A percentile compares a stretch with the other conserved stretches of the same genome.
Conservation (phyloP, 2,113 vertebrate genomes). For the Istiophorus platypterus region DNA sequence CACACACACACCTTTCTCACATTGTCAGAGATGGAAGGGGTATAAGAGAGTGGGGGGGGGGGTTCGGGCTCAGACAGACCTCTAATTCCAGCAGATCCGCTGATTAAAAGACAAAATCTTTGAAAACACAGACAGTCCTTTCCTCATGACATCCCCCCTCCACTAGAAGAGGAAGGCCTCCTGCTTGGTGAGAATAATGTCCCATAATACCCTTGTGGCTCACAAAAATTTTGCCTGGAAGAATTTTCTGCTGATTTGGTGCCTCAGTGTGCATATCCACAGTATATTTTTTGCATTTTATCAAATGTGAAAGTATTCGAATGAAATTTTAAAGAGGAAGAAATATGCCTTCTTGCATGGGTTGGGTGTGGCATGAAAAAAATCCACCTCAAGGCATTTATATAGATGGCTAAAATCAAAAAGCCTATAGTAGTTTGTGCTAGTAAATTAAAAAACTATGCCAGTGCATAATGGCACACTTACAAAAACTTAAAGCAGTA, state of each 20-base stretch:
- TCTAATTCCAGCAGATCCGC: constrained; percentile 70
- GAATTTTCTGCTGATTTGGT: constrained; percentile 13
- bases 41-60: constrained; percentile 3
- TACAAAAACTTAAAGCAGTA: background rate
- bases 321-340: background rate
- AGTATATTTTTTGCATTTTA: background rate
- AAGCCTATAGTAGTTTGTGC: too few relatives aligned
- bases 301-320: background rate
- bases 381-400: too few relatives aligned
- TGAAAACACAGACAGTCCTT: constrained; percentile 68
- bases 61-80: constrained; percentile 60
- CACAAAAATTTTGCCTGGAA: constrained; percentile 9
- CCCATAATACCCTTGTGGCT: constrained; percentile 31
- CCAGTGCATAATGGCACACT: background rate
- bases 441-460: too few relatives aligned
- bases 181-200: constrained; percentile 56
- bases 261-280: background rate
- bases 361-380: too few relatives aligned
- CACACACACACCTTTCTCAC: constrained; percentile 48
- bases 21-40: constrained; percentile 33
- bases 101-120: constrained; percentile 76
- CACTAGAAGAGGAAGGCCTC: constrained; percentile 31
- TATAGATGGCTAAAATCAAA: too few relatives aligned
- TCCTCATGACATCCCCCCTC: constrained; percentile 37
- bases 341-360: background rate